phyloP scores from a whole-genome alignment of 2,113 vertebrate genomes.

The Passer montanus region DNA sequence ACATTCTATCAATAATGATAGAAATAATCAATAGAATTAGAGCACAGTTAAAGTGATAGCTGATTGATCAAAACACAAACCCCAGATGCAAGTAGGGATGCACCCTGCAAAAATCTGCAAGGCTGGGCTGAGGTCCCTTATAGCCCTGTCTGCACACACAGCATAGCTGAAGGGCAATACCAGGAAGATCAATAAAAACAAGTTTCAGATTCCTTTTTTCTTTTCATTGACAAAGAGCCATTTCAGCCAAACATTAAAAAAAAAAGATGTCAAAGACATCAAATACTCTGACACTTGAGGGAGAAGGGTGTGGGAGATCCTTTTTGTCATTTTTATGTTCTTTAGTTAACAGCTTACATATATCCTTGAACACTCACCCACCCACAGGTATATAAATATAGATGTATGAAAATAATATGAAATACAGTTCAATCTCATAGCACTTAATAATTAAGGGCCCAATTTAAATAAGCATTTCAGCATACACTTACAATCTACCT shows the following conservation, averaged over 20 bases:
- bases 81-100: not conserved
- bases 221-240: not conserved
- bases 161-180: not conserved
- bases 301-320: not conserved
- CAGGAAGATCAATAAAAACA: not conserved
- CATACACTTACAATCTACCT: slow-evolving; percentile 53
- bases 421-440: slow-evolving; percentile 7
- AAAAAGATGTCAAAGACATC: not conserved
- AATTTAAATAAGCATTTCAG: slow-evolving; percentile 61
- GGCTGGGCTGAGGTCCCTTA: not conserved
- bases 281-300: not conserved
- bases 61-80: not conserved
- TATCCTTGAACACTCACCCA: slow-evolving; percentile 28
- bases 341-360: slow-evolving; percentile 28
- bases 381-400: slow-evolving; percentile 1
- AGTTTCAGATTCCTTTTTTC: not conserved
- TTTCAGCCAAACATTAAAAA: not conserved
- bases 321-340: not conserved
- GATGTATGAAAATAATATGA: slow-evolving; percentile 38
- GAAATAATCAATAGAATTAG: not conserved
- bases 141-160: not conserved
- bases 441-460: slow-evolving; percentile 56
- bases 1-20: not conserved
- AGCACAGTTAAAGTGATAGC: not conserved
- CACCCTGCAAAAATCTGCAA: not conserved